phyloP scores from a whole-genome alignment of 2,888 invertebrate species.

The Pammene fasciana region DNA sequence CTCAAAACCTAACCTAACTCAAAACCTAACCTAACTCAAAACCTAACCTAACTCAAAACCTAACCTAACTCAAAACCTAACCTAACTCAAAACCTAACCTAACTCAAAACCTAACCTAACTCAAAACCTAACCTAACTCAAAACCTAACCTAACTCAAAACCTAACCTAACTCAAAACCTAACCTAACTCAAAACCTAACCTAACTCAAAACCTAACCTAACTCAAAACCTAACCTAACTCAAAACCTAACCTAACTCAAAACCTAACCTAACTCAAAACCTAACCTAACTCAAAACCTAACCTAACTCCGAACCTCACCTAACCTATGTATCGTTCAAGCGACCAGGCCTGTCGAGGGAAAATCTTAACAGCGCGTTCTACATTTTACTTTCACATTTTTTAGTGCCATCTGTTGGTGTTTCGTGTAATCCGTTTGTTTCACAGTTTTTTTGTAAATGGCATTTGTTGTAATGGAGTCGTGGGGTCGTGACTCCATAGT shows the following conservation, averaged over 20 bases:
- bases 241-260: no score
- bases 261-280: no score
- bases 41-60: neutral
- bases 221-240: no score
- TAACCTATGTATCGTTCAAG: neutral
- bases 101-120: neutral
- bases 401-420: neutral
- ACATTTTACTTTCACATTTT: neutral
- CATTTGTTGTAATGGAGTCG: no score
- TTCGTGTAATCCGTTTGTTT: neutral
- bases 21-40: no score
- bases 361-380: neutral
- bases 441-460: neutral
- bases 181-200: neutral
- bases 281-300: no score
- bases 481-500: no score
- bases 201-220: neutral
- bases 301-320: neutral
- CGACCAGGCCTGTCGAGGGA: neutral
- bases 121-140: neutral
- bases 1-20: no score
- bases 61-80: neutral
- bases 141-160: neutral
- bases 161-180: neutral
- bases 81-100: neutral